Evolutionary conservation across 2,888 invertebrate genomes (phyloP).

Genomic region (Sinelater perroti): DNA sequence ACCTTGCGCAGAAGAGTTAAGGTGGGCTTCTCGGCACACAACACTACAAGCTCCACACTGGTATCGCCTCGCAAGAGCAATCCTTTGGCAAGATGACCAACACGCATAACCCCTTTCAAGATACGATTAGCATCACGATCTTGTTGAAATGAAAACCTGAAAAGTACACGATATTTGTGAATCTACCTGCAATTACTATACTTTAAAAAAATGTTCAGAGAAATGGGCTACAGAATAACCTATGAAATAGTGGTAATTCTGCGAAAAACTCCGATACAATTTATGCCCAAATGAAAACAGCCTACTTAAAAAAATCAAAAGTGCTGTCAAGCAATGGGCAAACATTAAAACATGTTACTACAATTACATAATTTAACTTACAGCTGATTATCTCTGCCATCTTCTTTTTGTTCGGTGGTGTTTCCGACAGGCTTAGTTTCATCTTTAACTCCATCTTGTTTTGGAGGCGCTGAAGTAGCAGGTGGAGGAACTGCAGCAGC

Average conservation of each 20-base stretch:
- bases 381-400: slow-evolving; percentile 84
- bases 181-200: too few relatives aligned
- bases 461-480: slow-evolving; percentile 9
- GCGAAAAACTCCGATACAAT: slow-evolving; percentile 38
- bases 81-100: slow-evolving; percentile 90
- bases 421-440: slow-evolving; percentile 61
- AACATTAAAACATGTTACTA: neutral
- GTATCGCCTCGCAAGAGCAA: slow-evolving; percentile 89
- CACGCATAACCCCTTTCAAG: slow-evolving; percentile 96
- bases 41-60: slow-evolving; percentile 89
- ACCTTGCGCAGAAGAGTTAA: slow-evolving; percentile 86
- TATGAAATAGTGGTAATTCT: slow-evolving; percentile 21
- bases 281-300: slow-evolving; percentile 41
- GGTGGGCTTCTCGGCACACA: slow-evolving; percentile 95
- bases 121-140: slow-evolving; percentile 72
- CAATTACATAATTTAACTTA: slow-evolving; percentile 58
- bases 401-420: slow-evolving; percentile 65
- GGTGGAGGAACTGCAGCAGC: slow-evolving; percentile 17
- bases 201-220: slow-evolving; percentile 33
- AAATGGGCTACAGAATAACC: slow-evolving; percentile 38
- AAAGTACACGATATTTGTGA: slow-evolving; percentile 48
- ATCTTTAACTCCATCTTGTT: slow-evolving; percentile 46
- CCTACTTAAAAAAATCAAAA: neutral
- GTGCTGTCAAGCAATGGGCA: slow-evolving; percentile 35
- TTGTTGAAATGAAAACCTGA: slow-evolving; percentile 73